These are phyloP conservation scores for Agrypnia vestita DNA, from an alignment of 1,140 invertebrate species.

Conservation along the genomic window DNA sequence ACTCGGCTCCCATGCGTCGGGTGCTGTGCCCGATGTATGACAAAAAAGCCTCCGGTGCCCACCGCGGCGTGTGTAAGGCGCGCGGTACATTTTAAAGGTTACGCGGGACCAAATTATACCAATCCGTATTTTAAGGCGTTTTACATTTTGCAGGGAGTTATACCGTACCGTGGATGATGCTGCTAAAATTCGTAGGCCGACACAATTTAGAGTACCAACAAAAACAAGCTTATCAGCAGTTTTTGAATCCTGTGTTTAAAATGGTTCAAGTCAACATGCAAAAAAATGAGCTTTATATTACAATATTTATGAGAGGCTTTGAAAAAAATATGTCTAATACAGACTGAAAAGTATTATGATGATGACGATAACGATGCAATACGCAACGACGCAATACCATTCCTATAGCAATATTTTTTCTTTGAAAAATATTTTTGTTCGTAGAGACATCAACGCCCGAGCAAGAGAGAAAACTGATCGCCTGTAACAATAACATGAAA, in stretches of 20 bases:
- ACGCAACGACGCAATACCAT: neutral
- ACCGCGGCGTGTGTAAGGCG: neutral
- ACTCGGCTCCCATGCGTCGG: slow-evolving; percentile 12
- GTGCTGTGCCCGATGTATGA: too few species aligned
- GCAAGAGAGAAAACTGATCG: neutral
- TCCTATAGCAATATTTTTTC: too few species aligned
- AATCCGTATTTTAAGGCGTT: too few species aligned
- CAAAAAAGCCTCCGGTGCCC: neutral
- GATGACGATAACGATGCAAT: neutral
- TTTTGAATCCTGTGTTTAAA: neutral
- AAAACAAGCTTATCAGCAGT: too few species aligned
- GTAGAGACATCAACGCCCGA: neutral
- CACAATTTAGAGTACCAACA: too few species aligned
- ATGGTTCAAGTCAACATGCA: neutral
- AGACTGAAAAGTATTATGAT: neutral
- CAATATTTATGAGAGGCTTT: neutral
- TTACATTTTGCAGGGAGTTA: too few species aligned
- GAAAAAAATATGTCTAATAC: neutral
- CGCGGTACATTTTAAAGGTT: neutral
- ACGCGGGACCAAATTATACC: too few species aligned
- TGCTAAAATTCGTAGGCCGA: too few species aligned
- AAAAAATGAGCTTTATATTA: too few species aligned
- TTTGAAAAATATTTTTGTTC: too few species aligned
- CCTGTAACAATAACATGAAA: too few species aligned
- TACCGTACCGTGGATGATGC: too few species aligned